A percentile compares a stretch with the other conserved stretches of the same genome.
Conservation (phyloP, 2,888 invertebrate genomes). For the Stramonita haemastoma region DNA sequence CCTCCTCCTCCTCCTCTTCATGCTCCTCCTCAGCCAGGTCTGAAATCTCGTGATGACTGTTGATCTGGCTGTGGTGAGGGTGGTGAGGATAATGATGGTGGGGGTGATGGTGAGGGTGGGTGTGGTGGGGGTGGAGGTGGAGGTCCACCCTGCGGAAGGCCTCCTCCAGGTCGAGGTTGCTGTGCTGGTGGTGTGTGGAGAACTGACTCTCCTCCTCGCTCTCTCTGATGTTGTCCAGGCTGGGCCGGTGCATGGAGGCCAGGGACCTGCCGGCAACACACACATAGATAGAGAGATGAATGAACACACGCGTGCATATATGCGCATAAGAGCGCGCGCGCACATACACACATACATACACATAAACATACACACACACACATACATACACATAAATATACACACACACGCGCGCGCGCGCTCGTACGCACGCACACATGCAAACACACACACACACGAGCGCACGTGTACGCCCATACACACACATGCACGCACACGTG, state of each 20-base stretch:
- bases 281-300: neutral
- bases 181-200: constrained; percentile 15
- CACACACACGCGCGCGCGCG: neutral
- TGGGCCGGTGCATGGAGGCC: constrained; percentile 12
- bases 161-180: constrained; percentile 21
- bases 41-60: neutral
- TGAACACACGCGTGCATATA: neutral
- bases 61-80: neutral
- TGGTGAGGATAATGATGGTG: neutral
- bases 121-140: neutral
- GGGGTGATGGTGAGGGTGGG: neutral
- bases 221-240: constrained; percentile 34
- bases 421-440: neutral
- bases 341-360: neutral
- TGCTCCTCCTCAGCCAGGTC: neutral
- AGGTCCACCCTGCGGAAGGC: neutral
- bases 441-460: neutral
- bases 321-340: no score
- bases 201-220: constrained; percentile 18
- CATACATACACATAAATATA: neutral
- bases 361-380: neutral
- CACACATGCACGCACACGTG: neutral
- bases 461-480: neutral
- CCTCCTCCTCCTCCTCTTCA: constrained; percentile 12
- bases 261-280: constrained; percentile 12